Conservation (phyloP, 2,888 invertebrate genomes). For the Xestia sexstrigata region DNA sequence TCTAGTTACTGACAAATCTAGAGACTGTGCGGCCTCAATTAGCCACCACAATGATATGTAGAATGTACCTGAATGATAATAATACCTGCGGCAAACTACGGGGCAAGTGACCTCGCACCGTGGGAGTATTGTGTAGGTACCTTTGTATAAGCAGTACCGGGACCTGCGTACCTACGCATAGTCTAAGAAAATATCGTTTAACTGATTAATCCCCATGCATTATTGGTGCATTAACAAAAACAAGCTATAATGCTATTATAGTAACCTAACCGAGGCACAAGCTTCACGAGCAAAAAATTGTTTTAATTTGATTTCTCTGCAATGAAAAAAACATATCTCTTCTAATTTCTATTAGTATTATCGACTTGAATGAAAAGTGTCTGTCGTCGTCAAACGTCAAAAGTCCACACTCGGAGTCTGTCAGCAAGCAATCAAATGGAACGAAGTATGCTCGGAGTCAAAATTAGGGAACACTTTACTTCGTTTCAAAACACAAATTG, state of each 20-base stretch:
- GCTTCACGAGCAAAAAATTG: too few relatives aligned
- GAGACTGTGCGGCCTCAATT: background rate
- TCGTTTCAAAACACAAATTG: too few relatives aligned
- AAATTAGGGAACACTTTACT: too few relatives aligned
- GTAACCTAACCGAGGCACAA: background rate
- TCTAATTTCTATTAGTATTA: background rate
- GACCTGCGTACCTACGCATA: too few relatives aligned
- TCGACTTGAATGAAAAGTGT: too few relatives aligned
- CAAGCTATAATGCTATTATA: background rate
- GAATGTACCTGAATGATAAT: background rate
- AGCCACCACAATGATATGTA: background rate
- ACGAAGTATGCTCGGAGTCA: too few relatives aligned
- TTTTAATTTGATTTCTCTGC: background rate
- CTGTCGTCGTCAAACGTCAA: too few relatives aligned
- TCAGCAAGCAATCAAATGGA: too few relatives aligned
- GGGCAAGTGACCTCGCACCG: background rate
- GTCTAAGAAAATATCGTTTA: background rate
- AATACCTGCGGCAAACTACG: background rate
- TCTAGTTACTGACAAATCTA: background rate
- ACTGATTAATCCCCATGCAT: background rate
- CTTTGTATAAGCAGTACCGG: background rate
- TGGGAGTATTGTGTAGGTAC: background rate
- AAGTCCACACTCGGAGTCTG: too few relatives aligned
- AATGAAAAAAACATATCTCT: background rate
- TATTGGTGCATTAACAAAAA: background rate